Evolutionary conservation across 2,113 vertebrate genomes (phyloP).

Genomic region (Antechinus stuartii): DNA sequence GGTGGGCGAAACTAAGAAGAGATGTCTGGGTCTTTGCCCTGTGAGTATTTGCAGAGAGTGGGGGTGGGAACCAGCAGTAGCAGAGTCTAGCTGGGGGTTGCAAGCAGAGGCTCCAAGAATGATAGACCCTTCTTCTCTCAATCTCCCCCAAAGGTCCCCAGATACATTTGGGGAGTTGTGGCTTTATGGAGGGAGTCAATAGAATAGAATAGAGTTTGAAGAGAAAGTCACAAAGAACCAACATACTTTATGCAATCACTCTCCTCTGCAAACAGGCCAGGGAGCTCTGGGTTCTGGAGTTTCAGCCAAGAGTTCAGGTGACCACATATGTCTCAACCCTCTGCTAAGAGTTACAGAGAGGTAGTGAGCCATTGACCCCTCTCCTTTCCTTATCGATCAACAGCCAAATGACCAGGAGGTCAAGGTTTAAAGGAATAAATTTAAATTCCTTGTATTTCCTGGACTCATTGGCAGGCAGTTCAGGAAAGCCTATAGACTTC

Average conservation of each 20-base stretch:
- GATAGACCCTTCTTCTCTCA: neutral
- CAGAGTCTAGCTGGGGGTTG: neutral
- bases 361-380: neutral
- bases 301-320: neutral
- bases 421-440: neutral
- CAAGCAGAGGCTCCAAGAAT: neutral
- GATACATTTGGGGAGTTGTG: neutral
- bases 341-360: neutral
- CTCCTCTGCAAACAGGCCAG: neutral
- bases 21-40: neutral
- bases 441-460: neutral
- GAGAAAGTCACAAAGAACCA: neutral
- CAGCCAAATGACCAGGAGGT: neutral
- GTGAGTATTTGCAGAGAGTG: neutral
- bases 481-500: neutral
- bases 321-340: neutral
- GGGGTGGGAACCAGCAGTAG: neutral
- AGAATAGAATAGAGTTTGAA: neutral
- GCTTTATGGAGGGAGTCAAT: neutral
- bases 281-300: neutral
- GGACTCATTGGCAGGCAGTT: neutral
- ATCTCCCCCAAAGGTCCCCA: neutral
- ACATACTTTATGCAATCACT: neutral
- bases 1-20: neutral
- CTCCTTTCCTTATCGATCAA: neutral